These are phyloP conservation scores for Trachelus iudaicus DNA, from an alignment of 2,888 invertebrate species.

Conservation along the genomic window DNA sequence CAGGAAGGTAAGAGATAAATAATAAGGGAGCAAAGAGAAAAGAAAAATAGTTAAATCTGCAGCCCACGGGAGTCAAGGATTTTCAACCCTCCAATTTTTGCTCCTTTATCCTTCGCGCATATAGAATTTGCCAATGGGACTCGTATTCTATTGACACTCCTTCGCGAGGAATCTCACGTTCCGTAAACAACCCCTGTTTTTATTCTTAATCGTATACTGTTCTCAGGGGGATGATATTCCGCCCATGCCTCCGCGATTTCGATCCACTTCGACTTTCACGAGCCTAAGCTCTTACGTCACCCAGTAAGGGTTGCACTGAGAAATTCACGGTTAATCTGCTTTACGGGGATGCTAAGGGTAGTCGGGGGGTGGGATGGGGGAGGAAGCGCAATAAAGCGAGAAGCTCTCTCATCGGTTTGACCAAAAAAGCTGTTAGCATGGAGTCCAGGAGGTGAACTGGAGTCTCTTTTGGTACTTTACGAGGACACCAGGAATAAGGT, in stretches of 20 bases:
- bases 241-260: neutral
- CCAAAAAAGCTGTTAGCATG: slow-evolving; percentile 1
- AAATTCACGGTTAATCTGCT: neutral
- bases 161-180: neutral
- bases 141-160: neutral
- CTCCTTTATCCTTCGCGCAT: neutral
- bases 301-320: neutral
- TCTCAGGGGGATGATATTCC: neutral
- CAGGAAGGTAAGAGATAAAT: neutral
- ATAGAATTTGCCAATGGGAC: neutral
- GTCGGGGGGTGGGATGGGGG: neutral
- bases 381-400: neutral
- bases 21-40: neutral
- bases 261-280: neutral
- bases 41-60: neutral
- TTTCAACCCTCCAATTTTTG: neutral
- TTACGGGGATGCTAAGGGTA: neutral
- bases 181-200: neutral
- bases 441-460: neutral
- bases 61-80: neutral
- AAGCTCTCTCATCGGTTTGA: neutral
- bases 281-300: neutral
- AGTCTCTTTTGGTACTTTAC: slow-evolving; percentile 8
- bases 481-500: neutral
- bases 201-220: neutral